Base-by-base conservation (phyloP, 2,113 vertebrate species). In the Agapornis roseicollis region DNA sequence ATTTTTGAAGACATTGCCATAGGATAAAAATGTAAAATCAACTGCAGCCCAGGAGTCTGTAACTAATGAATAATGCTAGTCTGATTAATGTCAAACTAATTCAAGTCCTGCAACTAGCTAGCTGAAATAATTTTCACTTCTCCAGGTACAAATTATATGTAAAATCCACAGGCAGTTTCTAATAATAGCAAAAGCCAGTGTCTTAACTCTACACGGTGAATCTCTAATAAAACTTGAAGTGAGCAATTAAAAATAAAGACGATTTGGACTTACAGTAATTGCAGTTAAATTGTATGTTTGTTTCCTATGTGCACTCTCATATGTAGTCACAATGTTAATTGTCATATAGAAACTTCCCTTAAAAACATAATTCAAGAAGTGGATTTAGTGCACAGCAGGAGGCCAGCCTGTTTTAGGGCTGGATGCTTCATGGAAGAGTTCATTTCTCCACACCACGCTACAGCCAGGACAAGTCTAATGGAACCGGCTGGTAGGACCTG, bases 11-110 rank as follows among this genome's bases (percentile, higher is more conserved):
- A 63, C 46, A 85, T 88, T 0, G 0, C 70, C 28, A 28, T 22
- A 85, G 70, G 63, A 89, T 90, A 88, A 90, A 95, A 80, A 53
- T 2, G 9, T 73, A 58, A 77, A 91, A 73, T 88, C 78, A 83
- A 0, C 66, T 91, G 63, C 74, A 89, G 64, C 37, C 73, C 81
- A 72, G 58, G 49, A 91, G 39, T 82, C 74, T 95, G 49, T 89
- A 87, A 85, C 78, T 95, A 85, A 95, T 97, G 89, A 94, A 94
- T 93, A 93, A 85, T 93, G 85, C 64, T 82, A 80, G 56, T 49
- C 81, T 91, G 74, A 96, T 96, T 94, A 93, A 93, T 90, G 81
- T 83, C 55, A 89, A 82, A 95, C 41, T 91, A 83, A 93, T 85
- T 88, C 85, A 83, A 78, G 55, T 53, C 37, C 58, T 83, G 33